Percentiles rank a stretch among this genome's conserved stretches.
Conservation (phyloP, 2,797 vertebrate genomes). For the Meda fulgida region DNA sequence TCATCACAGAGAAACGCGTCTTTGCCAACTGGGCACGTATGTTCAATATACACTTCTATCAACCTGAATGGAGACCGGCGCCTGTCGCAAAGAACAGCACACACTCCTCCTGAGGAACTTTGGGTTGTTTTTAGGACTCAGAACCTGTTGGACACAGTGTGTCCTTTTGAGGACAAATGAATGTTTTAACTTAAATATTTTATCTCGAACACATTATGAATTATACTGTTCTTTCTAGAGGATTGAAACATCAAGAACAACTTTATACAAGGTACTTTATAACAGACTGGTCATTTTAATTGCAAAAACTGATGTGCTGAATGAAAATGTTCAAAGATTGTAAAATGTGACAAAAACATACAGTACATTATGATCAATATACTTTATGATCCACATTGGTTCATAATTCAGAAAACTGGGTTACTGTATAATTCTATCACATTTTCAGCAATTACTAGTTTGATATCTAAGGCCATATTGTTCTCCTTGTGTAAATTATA, state of each 20-base stretch:
- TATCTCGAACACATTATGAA: neutral
- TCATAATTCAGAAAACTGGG: constrained; percentile 2
- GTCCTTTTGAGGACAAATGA: neutral
- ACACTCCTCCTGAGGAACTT: constrained; percentile 57
- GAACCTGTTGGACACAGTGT: neutral
- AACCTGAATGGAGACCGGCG: constrained; percentile 87
- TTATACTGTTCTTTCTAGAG: neutral
- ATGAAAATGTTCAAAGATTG: neutral
- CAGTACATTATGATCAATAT: neutral
- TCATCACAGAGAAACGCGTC: constrained; percentile 92
- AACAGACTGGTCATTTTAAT: neutral
- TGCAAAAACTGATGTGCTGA: neutral
- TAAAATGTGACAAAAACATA: neutral
- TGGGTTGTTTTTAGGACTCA: neutral
- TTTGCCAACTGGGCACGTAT: constrained; percentile 93
- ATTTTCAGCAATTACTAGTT: constrained; percentile 12
- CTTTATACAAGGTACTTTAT: neutral
- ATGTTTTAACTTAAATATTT: neutral
- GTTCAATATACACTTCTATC: constrained; percentile 88
- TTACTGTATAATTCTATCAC: constrained; percentile 19
- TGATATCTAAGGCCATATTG: constrained; percentile 33
- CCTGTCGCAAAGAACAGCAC: constrained; percentile 66
- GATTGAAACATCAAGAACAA: neutral
- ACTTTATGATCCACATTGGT: neutral
- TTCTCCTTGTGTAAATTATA: constrained; percentile 3